Conservation (phyloP, 2,888 invertebrate genomes). For the Physocephala rufipes region DNA sequence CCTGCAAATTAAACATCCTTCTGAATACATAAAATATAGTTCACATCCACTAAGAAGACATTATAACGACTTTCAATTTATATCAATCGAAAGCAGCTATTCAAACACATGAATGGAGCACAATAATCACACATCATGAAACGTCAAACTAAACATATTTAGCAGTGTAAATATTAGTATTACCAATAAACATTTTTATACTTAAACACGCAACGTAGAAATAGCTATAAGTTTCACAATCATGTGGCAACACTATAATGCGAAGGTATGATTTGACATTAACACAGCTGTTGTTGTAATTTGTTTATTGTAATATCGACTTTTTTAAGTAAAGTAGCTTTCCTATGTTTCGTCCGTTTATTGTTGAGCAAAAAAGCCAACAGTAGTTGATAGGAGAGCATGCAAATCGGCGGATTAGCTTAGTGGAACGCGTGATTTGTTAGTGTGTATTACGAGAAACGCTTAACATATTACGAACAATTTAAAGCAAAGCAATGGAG, state of each 20-base stretch:
- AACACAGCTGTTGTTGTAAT: slow-evolving; percentile 12
- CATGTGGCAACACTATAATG: background rate
- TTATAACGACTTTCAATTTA: no score
- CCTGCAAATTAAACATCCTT: no score
- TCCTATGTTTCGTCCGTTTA: background rate
- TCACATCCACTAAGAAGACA: no score
- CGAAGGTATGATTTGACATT: background rate
- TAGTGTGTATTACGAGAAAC: background rate
- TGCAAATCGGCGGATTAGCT: background rate
- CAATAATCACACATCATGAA: no score
- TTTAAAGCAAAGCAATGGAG: background rate
- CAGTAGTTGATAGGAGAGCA: background rate
- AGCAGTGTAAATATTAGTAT: no score
- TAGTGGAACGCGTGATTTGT: slow-evolving; percentile 18
- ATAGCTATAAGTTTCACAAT: no score
- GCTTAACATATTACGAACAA: background rate
- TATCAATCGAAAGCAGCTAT: no score
- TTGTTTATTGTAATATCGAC: background rate
- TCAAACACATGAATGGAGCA: no score
- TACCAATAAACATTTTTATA: no score
- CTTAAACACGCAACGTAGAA: no score
- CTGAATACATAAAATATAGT: no score
- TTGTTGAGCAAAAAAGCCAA: background rate
- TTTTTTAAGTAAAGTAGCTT: background rate
- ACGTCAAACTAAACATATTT: no score